These are phyloP conservation scores for Hylaeus volcanicus DNA, from an alignment of 1,140 invertebrate species.

Conservation along the genomic window DNA sequence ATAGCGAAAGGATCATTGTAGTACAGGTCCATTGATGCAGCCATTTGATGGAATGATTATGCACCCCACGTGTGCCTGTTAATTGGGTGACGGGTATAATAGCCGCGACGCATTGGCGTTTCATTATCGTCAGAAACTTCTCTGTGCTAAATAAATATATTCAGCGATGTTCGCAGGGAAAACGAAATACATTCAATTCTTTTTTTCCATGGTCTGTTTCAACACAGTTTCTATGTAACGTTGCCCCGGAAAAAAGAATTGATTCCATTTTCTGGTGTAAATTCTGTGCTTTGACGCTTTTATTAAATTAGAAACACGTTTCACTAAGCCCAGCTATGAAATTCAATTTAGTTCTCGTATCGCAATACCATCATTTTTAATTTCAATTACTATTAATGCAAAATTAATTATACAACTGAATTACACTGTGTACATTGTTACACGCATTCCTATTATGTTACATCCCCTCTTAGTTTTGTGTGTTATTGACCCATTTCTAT, in stretches of 20 bases:
- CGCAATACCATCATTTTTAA: neutral
- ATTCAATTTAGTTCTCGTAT: neutral
- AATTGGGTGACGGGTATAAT: conserved; percentile 29
- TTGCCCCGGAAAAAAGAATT: no score
- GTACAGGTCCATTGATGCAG: neutral
- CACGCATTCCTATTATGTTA: no score
- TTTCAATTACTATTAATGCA: neutral
- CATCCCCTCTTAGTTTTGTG: no score
- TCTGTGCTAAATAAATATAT: conserved; percentile 42
- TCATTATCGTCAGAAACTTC: conserved; percentile 42
- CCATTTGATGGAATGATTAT: conserved; percentile 28
- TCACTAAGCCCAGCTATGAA: neutral
- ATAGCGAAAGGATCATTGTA: conserved; percentile 7
- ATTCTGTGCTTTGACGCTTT: no score
- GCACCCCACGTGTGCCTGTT: conserved; percentile 17
- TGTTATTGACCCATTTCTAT: neutral
- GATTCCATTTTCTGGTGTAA: no score
- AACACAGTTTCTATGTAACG: no score
- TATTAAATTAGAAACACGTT: neutral
- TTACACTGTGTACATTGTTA: no score
- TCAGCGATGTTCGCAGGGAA: conserved; percentile 18
- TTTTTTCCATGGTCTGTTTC: neutral
- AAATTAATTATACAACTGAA: neutral
- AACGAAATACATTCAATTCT: neutral
- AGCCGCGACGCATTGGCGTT: conserved; percentile 18